A percentile compares a stretch with the other conserved stretches of the same genome.
Evolutionary conservation across 2,797 vertebrate species (phyloP).

Genomic region (Helarctos malayanus): DNA sequence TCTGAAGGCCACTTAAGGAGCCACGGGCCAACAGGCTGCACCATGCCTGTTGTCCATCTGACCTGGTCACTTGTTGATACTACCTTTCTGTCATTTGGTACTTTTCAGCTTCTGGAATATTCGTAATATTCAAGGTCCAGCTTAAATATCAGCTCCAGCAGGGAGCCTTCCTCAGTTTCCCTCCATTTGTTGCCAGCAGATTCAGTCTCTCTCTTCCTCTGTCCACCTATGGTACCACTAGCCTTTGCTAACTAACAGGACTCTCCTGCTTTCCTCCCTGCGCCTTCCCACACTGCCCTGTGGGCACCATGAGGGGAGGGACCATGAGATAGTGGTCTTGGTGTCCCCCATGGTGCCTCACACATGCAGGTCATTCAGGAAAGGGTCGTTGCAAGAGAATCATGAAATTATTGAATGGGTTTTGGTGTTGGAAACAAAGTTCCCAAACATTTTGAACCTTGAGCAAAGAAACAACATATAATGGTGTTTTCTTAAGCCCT

Average conservation of each 20-base stretch:
- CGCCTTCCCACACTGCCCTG: neutral
- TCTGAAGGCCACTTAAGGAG: neutral
- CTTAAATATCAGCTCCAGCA: neutral
- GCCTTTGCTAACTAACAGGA: neutral
- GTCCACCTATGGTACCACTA: no score
- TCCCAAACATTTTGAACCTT: conserved; percentile 30
- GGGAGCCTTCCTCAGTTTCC: neutral
- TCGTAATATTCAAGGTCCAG: neutral
- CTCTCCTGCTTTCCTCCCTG: neutral
- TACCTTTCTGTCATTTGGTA: neutral
- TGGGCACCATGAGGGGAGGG: neutral
- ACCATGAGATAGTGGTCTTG: neutral
- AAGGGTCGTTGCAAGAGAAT: neutral
- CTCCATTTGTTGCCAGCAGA: neutral
- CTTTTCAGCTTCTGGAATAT: neutral
- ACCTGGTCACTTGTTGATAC: neutral
- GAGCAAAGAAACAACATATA: neutral
- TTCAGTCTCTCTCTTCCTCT: neutral
- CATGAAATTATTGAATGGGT: neutral
- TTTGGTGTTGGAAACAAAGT: conserved; percentile 47
- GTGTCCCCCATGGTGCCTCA: neutral
- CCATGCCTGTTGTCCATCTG: neutral
- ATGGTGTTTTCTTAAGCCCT: conserved; percentile 68
- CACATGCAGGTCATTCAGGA: neutral
- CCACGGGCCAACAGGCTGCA: neutral